Evolutionary conservation across 1,140 invertebrate species (phyloP), one percentile per base, ranked within the genome.

Genomic region (Heliconius hermathena): DNA sequence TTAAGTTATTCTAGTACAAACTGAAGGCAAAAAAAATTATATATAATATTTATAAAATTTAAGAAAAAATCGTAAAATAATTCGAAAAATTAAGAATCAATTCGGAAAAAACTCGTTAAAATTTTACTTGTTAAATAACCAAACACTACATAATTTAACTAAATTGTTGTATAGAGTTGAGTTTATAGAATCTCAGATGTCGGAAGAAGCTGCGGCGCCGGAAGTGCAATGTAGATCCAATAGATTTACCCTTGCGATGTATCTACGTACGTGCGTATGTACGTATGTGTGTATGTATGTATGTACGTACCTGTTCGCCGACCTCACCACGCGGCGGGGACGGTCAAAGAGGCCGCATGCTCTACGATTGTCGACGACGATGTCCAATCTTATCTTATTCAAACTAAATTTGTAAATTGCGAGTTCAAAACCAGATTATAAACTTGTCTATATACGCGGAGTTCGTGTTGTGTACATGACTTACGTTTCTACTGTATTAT

Each of bases 361-460:
- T 66, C 1, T 29, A 57, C n/a, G 16, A 52, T 16, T 18, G 49
- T 20, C 49, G 49, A 20, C 52, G 1, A 13, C 49, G 20, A 54
- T 6, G 57, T 22, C 57, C 22, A 60, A 60, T 66, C 60, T 66
- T 66, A 6, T 29, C 20, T 9, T 26, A 66, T 66, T 66, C 60
- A 29, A 66, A 66, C 22, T 66, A 29, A 66, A 66, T 66, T 66
- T n/a, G 22, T 66, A 66, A 66, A 66, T 66, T 66, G 60, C 60
- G 11, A 9, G 3, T 26, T n/a, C 22, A 13, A 66, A 26, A 26
- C 11, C 13, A 66, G 22, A 22, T 66, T 66, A 16, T 29, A 52
- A 52, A 18, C 20, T 52, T 5, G 1, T 20, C 16, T 52, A 18
- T n/a, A 54, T 6, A n/a, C 8, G 52, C 11, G 8, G n/a, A 57